These are phyloP conservation scores for Agelas oroides DNA, from an alignment of 37 sponge, comb jelly and placozoan genomes.

Conservation along the genomic window DNA sequence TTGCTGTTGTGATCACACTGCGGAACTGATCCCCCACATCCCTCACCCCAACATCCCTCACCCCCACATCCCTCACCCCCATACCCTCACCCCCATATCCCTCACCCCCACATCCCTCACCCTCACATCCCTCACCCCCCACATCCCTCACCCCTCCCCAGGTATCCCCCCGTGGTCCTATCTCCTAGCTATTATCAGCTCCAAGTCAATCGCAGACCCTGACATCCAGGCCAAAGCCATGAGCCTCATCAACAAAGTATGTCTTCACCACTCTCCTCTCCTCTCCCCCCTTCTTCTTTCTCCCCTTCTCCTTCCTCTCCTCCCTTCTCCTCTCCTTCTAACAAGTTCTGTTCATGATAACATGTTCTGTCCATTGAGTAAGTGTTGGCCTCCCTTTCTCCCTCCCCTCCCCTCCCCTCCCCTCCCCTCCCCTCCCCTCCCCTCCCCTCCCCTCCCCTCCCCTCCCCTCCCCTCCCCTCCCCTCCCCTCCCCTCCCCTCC, in stretches of 20 bases:
- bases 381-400: neutral
- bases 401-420: neutral
- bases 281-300: neutral
- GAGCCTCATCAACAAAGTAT: constrained; percentile 83
- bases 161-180: constrained; percentile 66
- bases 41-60: too few species aligned
- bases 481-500: too few species aligned
- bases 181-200: constrained; percentile 50
- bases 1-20: neutral
- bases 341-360: neutral
- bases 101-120: too few species aligned
- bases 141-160: neutral
- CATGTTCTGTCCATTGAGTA: too few species aligned
- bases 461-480: too few species aligned
- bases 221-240: constrained; percentile 77
- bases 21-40: too few species aligned
- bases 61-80: too few species aligned
- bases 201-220: constrained; percentile 64
- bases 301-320: neutral
- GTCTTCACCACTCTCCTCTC: neutral
- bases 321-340: neutral
- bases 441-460: neutral
- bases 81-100: too few species aligned
- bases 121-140: too few species aligned
- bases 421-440: neutral